These are phyloP conservation scores for Sminthurinus signatus DNA, from an alignment of 1,140 invertebrate genomes.

Conservation along the genomic window DNA sequence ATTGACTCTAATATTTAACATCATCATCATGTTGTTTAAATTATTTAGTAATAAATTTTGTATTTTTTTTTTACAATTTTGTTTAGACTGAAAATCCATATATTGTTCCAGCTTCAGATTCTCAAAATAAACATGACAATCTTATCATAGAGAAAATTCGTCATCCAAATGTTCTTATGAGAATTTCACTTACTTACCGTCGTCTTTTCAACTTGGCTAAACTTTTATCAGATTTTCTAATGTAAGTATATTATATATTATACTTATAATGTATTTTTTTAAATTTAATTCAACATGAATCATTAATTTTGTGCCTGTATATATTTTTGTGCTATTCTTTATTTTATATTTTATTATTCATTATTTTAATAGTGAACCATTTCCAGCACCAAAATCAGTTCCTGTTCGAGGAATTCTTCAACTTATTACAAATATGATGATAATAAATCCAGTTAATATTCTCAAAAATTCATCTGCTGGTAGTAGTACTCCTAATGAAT, in stretches of 20 bases:
- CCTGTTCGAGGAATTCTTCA: slow-evolving; percentile 23
- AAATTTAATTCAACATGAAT: neutral
- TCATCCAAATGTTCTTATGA: slow-evolving; percentile 13
- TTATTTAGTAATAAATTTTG: too few relatives aligned
- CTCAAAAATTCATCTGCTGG: neutral
- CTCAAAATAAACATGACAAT: too few relatives aligned
- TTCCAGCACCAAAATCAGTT: slow-evolving; percentile 30
- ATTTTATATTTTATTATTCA: neutral
- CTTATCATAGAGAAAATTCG: slow-evolving; percentile 9
- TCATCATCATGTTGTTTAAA: neutral
- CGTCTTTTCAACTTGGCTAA: slow-evolving; percentile 21
- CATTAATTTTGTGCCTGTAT: neutral
- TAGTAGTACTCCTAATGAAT: neutral
- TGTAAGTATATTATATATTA: slow-evolving; percentile 9
- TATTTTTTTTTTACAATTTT: slow-evolving; percentile 7
- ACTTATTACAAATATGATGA: slow-evolving; percentile 16
- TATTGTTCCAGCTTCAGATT: too few relatives aligned
- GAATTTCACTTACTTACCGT: slow-evolving; percentile 19
- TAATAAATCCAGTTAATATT: slow-evolving; percentile 24
- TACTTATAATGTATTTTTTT: neutral
- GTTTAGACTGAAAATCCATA: slow-evolving; percentile 26
- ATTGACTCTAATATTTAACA: neutral
- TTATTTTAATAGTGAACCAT: slow-evolving; percentile 22
- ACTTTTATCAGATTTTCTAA: slow-evolving; percentile 15
- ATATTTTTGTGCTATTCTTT: neutral